Evolutionary conservation across 2,113 vertebrate species (phyloP).

Genomic region (Sapajus apella): DNA sequence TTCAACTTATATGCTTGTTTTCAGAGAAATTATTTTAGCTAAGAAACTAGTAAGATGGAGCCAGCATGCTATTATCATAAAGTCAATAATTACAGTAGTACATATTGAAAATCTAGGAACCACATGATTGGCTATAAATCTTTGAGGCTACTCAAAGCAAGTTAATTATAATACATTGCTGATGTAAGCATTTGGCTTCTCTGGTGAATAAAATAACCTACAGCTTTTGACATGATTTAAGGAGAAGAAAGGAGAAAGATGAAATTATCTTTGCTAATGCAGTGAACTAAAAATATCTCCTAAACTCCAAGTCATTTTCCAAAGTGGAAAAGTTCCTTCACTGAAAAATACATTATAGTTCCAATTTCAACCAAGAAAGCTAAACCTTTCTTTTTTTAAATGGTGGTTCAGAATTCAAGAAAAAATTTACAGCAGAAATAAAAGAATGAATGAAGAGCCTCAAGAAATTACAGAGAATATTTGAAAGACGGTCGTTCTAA

Average conservation of each 20-base stretch:
- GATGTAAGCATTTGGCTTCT: background rate
- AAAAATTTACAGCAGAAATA: background rate
- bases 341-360: background rate
- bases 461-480: background rate
- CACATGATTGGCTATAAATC: background rate
- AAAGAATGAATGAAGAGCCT: background rate
- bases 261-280: conserved; percentile 28
- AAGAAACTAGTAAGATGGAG: background rate
- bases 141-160: background rate
- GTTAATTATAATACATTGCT: background rate
- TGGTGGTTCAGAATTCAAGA: background rate
- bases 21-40: conserved; percentile 32
- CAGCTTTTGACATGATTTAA: background rate
- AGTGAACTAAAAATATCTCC: background rate
- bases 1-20: conserved; percentile 27
- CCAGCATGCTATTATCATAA: background rate
- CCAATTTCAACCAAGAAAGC: conserved; percentile 38
- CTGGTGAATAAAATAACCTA: background rate
- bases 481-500: background rate
- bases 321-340: background rate
- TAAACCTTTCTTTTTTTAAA: background rate
- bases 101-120: conserved; percentile 10
- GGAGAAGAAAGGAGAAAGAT: background rate
- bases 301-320: conserved; percentile 20
- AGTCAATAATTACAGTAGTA: background rate